Conservation (phyloP, 2,797 vertebrate species). For the Sebastes oblongus region DNA sequence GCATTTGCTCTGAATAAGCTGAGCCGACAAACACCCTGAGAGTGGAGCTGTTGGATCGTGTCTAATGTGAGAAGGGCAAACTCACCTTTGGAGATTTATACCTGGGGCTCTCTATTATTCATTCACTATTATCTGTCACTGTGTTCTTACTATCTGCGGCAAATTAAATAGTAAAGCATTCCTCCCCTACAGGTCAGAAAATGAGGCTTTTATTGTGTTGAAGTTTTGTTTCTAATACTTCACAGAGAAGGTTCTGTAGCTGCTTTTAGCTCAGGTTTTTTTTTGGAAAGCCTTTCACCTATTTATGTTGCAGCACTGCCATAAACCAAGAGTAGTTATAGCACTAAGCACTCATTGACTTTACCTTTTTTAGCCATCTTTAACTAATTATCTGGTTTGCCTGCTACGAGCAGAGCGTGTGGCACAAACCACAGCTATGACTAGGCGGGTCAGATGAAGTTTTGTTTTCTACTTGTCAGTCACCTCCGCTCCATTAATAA, state of each 20-base stretch:
- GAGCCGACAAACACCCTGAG: constrained; percentile 35
- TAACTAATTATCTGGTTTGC: constrained; percentile 28
- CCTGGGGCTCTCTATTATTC: constrained; percentile 19
- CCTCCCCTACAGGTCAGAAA: background rate
- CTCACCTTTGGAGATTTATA: constrained; percentile 26
- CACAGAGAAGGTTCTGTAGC: background rate
- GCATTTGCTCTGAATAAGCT: constrained; percentile 36
- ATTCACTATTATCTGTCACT: constrained; percentile 19
- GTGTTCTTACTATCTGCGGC: background rate
- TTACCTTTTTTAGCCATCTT: background rate
- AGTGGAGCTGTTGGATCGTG: constrained; percentile 49
- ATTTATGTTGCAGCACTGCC: background rate
- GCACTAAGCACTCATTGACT: background rate
- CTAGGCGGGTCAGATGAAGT: background rate
- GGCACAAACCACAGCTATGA: constrained; percentile 13
- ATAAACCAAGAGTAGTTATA: background rate
- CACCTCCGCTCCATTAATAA: constrained; percentile 12
- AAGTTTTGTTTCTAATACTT: background rate
- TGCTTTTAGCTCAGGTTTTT: background rate
- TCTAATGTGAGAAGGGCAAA: constrained; percentile 49
- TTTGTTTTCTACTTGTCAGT: constrained; percentile 25
- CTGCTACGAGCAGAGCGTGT: constrained; percentile 9
- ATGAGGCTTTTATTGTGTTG: background rate
- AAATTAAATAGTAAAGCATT: constrained; percentile 24
- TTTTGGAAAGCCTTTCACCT: background rate